These are phyloP conservation scores for Perognathus longimembris DNA, from an alignment of 2,113 vertebrate species.

Conservation along the genomic window DNA sequence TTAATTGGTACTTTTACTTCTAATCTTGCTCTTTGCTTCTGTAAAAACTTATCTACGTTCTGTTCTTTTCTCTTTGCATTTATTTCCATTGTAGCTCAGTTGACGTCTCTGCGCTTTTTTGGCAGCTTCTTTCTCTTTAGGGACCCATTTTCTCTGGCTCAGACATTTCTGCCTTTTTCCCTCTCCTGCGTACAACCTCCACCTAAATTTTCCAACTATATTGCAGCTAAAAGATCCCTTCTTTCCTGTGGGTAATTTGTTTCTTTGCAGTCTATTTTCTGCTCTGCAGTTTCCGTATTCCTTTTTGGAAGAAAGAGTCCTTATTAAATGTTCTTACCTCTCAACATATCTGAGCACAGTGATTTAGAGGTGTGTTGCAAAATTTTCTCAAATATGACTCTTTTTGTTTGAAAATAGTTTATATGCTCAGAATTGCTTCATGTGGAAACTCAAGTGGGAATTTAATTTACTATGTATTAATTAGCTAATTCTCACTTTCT, in stretches of 20 bases:
- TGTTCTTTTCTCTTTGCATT: constrained; percentile 30
- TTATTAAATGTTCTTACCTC: constrained; percentile 51
- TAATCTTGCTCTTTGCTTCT: background rate
- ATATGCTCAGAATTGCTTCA: constrained; percentile 40
- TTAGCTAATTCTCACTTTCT: constrained; percentile 33
- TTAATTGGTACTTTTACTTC: constrained; percentile 51
- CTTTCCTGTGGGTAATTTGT: constrained; percentile 72
- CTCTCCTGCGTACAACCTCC: constrained; percentile 46
- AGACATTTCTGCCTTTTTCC: constrained; percentile 67
- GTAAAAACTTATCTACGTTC: constrained; percentile 15
- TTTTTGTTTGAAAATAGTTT: constrained; percentile 49
- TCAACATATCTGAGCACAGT: constrained; percentile 3
- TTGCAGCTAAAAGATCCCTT: constrained; percentile 68
- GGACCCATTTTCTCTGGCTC: constrained; percentile 69
- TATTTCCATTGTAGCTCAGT: constrained; percentile 51
- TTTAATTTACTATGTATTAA: constrained; percentile 24
- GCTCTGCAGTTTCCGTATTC: background rate
- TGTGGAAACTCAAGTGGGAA: background rate
- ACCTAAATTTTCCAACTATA: constrained; percentile 73
- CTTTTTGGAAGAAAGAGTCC: constrained; percentile 55
- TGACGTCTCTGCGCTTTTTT: constrained; percentile 52
- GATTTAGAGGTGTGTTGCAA: constrained; percentile 53
- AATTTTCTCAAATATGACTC: constrained; percentile 12
- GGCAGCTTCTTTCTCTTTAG: constrained; percentile 64
- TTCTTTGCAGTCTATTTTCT: constrained; percentile 69